A percentile compares a stretch with the other conserved stretches of the same genome.
Evolutionary conservation across 2,113 vertebrate species (phyloP).

Genomic region (Capricornis sumatraensis): DNA sequence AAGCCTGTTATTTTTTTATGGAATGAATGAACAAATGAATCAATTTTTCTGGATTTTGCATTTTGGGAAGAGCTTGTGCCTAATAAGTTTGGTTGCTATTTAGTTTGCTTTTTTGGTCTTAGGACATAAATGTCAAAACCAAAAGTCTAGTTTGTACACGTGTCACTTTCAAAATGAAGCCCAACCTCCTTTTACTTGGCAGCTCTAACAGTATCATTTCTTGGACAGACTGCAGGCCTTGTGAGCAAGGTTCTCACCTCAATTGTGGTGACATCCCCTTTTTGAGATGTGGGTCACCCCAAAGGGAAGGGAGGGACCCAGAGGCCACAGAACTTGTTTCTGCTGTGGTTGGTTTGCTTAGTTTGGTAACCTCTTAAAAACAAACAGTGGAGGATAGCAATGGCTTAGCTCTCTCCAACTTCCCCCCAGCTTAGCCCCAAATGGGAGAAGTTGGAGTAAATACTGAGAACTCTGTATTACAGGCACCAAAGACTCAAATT

Average conservation of each 20-base stretch:
- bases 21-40: not conserved
- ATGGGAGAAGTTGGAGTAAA: not conserved
- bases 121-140: slow-evolving; percentile 43
- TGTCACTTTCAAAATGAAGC: slow-evolving; percentile 41
- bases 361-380: slow-evolving; percentile 32
- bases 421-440: not conserved
- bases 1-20: not conserved
- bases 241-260: not conserved
- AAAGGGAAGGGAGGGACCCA: slow-evolving; percentile 33
- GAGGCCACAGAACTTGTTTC: slow-evolving; percentile 11
- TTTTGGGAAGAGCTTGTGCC: not conserved
- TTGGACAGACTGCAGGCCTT: slow-evolving; percentile 37
- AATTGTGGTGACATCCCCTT: slow-evolving; percentile 24
- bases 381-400: not conserved
- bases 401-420: not conserved
- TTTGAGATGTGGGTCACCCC: slow-evolving; percentile 29
- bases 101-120: not conserved
- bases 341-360: not conserved
- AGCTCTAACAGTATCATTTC: slow-evolving; percentile 15
- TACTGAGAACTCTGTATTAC: not conserved
- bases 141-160: slow-evolving; percentile 35
- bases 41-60: slow-evolving; percentile 32
- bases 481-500: not conserved
- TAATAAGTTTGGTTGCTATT: not conserved
- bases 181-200: slow-evolving; percentile 2